Evolutionary conservation across 2,888 invertebrate species (phyloP), one percentile per base, ranked within the genome.

Genomic region (Metopia argyrocephala): DNA sequence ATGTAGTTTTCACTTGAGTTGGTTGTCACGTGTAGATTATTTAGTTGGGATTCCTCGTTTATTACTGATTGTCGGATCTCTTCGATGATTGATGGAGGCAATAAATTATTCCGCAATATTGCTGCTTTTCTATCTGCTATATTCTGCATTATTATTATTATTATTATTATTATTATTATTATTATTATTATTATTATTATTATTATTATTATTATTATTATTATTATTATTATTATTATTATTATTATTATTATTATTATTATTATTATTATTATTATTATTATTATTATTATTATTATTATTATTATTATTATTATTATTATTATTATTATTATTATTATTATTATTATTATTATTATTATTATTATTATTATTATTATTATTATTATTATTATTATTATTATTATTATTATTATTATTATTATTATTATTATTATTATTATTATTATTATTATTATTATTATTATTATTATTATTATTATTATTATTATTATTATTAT

Each of bases 201-300:
- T n/a, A n/a, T n/a, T n/a, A n/a, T n/a, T n/a, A n/a, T n/a, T n/a
- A n/a, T n/a, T n/a, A n/a, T n/a, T n/a, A n/a, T n/a, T n/a, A n/a
- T n/a, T n/a, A n/a, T n/a, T n/a, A n/a, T n/a, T n/a, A n/a, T n/a
- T n/a, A n/a, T n/a, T n/a, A n/a, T n/a, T n/a, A n/a, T n/a, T 59
- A 59, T 59, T 59, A 59, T 59, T 59, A 59, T 59, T 59, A 59
- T 59, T 59, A 59, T 59, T 59, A 59, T 59, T 48, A 48, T 48
- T 48, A 48, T 48, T 48, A 48, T 48, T 48, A 48, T 48, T 48
- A 48, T 48, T 48, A 48, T 48, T 48, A 48, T 59, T 59, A 59
- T 59, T 59, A 59, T 59, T 59, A 59, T 59, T 59, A 59, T 59
- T 59, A 59, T 59, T 59, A 59, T 59, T 59, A 59, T 59, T 59